A percentile compares a stretch with the other conserved stretches of the same genome.
Conservation (phyloP, 2,113 vertebrate species). For the Egretta garzetta region DNA sequence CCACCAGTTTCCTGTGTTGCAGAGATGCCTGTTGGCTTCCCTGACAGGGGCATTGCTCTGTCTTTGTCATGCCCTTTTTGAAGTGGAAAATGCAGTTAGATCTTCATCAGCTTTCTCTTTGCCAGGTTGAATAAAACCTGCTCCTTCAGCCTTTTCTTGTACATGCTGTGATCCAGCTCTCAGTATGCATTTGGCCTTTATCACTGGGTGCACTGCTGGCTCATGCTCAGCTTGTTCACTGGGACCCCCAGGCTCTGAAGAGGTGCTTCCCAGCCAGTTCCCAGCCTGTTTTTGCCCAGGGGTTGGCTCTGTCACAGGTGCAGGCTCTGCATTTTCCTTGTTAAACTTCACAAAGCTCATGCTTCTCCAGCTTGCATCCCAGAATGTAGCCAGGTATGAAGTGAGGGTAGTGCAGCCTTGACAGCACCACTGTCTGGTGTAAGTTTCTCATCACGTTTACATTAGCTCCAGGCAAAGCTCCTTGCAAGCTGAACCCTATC, state of each 20-base stretch:
- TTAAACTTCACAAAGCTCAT: background rate
- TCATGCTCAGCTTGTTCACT: background rate
- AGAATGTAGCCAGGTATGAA: background rate
- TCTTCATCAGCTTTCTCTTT: background rate
- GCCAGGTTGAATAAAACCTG: background rate
- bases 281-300: background rate
- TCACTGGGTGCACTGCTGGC: background rate
- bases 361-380: background rate
- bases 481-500: background rate
- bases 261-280: background rate
- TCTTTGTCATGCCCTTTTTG: background rate
- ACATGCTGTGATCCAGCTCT: background rate
- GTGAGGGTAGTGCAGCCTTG: background rate
- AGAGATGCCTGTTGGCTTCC: background rate
- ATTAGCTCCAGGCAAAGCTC: background rate
- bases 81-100: background rate
- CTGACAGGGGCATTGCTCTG: background rate
- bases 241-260: background rate
- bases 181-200: background rate
- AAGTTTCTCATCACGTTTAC: background rate
- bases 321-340: background rate
- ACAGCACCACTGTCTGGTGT: background rate
- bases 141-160: background rate
- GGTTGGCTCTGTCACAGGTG: background rate
- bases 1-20: background rate